Conservation (phyloP, 2,888 invertebrate species). For the Cordilura impudica region DNA sequence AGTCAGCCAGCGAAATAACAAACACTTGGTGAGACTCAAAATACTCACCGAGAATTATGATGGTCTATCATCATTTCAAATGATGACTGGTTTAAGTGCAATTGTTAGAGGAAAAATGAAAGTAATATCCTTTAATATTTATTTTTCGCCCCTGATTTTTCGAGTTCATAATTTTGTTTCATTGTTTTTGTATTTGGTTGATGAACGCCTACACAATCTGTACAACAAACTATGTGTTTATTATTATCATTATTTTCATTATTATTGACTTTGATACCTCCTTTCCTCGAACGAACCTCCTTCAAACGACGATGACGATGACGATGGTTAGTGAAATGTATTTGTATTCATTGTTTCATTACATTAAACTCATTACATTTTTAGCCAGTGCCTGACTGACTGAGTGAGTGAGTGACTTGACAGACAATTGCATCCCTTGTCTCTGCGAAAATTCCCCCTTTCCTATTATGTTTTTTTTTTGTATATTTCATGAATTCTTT, state of each 20-base stretch:
- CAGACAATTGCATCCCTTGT: constrained; percentile 44
- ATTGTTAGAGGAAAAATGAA: not conserved
- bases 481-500: not conserved
- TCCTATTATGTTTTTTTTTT: constrained; percentile 11
- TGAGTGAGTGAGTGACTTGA: constrained; percentile 16
- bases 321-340: not conserved
- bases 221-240: constrained; percentile 44
- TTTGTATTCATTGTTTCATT: constrained; percentile 45
- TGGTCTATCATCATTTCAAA: constrained; percentile 47
- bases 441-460: constrained; percentile 2
- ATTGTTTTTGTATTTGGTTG: constrained; percentile 1
- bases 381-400: constrained; percentile 9
- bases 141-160: constrained; percentile 7
- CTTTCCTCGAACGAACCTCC: no score
- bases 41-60: constrained; percentile 55
- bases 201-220: constrained; percentile 57
- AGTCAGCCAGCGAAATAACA: not conserved
- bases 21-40: constrained; percentile 36
- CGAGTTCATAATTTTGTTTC: constrained; percentile 42
- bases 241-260: constrained; percentile 40
- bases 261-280: constrained; percentile 53
- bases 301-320: not conserved
- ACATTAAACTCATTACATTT: constrained; percentile 51
- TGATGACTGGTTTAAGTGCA: not conserved
- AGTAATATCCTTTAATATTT: not conserved